A percentile compares a stretch with the other conserved stretches of the same genome.
These are phyloP conservation scores for Hyalella azteca DNA, from an alignment of 2,888 invertebrate genomes.

Conservation along the genomic window DNA sequence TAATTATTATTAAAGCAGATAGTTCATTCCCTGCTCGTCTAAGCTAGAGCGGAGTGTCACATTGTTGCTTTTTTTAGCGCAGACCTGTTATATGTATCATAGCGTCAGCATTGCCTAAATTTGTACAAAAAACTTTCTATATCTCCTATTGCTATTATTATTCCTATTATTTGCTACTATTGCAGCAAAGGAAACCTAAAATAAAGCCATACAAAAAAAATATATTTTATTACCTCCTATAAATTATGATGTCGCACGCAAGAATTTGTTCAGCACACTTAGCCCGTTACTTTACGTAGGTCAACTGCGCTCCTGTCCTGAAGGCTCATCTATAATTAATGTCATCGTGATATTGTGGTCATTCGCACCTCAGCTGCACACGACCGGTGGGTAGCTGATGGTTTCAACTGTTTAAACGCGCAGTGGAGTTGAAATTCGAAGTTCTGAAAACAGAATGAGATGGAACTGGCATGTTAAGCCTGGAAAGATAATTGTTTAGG, in stretches of 20 bases:
- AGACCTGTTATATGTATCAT: constrained; percentile 14
- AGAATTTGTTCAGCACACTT: background rate
- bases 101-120: constrained; percentile 34
- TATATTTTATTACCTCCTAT: background rate
- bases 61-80: background rate
- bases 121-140: constrained; percentile 32
- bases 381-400: no score
- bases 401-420: no score
- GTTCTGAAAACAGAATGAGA: no score
- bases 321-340: no score
- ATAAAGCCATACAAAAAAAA: background rate
- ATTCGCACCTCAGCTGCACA: no score
- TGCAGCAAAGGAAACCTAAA: constrained; percentile 15
- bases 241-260: background rate
- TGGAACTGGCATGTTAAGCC: no score
- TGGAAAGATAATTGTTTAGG: no score
- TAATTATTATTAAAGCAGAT: constrained; percentile 22
- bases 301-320: no score
- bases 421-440: no score
- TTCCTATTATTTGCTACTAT: constrained; percentile 35
- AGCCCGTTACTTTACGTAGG: no score
- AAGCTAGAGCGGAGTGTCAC: constrained; percentile 2
- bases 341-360: no score
- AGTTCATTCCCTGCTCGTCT: constrained; percentile 1
- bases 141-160: constrained; percentile 28